These are phyloP conservation scores for Corythornis cristatus DNA, from an alignment of 2,113 vertebrate genomes.

Conservation along the genomic window DNA sequence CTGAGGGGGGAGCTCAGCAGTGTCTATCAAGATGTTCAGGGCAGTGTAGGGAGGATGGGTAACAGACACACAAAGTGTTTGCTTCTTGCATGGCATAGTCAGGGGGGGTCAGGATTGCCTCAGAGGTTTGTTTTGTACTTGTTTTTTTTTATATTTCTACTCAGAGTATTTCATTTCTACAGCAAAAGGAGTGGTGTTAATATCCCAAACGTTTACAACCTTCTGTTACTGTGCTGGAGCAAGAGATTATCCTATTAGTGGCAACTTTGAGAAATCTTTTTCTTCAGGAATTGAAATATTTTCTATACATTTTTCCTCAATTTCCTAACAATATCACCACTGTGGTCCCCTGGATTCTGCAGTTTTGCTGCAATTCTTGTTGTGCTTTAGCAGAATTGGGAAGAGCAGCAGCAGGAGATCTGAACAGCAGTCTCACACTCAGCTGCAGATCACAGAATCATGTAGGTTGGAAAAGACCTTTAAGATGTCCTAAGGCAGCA, in stretches of 20 bases:
- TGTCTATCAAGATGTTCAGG: too few relatives aligned
- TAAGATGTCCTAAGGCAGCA: not conserved
- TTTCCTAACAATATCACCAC: accelerated
- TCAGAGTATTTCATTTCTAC: not conserved
- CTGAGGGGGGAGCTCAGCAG: too few relatives aligned
- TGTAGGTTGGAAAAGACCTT: not conserved
- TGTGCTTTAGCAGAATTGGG: not conserved
- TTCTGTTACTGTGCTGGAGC: not conserved
- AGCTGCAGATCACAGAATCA: not conserved
- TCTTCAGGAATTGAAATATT: not conserved
- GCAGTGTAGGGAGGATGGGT: too few relatives aligned
- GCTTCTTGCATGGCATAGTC: not conserved
- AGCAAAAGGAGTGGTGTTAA: not conserved
- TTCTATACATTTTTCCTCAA: not conserved
- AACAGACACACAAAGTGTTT: not conserved
- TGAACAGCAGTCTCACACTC: not conserved
- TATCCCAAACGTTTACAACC: not conserved
- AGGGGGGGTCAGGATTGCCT: not conserved
- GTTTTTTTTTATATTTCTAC: not conserved
- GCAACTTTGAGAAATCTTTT: not conserved
- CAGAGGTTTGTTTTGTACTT: too few relatives aligned
- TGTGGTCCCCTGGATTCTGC: not conserved
- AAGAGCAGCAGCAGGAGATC: not conserved
- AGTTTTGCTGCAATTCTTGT: not conserved
- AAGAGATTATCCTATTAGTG: not conserved